Percentiles rank a stretch among this genome's conserved stretches.
These are phyloP conservation scores for Parascotia fuliginaria DNA, from an alignment of 2,888 invertebrate genomes.

Conservation along the genomic window DNA sequence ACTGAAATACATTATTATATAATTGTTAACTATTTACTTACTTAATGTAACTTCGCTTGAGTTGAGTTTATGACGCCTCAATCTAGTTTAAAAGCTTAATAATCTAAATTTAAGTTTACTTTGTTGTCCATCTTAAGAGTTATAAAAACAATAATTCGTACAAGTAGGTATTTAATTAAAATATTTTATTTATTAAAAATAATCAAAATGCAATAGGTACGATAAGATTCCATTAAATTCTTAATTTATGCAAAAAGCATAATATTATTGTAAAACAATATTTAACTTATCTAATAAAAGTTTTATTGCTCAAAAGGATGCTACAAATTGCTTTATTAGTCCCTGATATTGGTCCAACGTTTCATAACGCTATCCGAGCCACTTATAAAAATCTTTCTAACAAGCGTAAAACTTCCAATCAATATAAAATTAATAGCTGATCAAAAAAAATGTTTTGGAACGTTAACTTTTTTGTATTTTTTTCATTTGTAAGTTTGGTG, in stretches of 20 bases:
- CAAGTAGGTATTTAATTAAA: too few relatives aligned
- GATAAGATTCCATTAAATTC: slow-evolving; percentile 1
- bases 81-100: too few relatives aligned
- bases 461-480: slow-evolving; percentile 36
- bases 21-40: too few relatives aligned
- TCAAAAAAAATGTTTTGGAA: slow-evolving; percentile 42
- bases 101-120: too few relatives aligned
- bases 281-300: slow-evolving; percentile 33
- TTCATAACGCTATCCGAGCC: slow-evolving; percentile 33
- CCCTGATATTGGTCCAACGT: slow-evolving; percentile 19
- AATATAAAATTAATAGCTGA: slow-evolving; percentile 48
- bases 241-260: slow-evolving; percentile 24
- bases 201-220: background rate
- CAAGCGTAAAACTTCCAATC: slow-evolving; percentile 45
- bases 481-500: slow-evolving; percentile 61
- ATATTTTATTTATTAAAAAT: too few relatives aligned
- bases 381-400: slow-evolving; percentile 46
- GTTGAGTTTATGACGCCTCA: too few relatives aligned
- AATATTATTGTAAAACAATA: slow-evolving; percentile 27
- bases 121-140: too few relatives aligned
- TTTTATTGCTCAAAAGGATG: slow-evolving; percentile 33
- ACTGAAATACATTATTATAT: too few relatives aligned
- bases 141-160: too few relatives aligned
- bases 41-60: too few relatives aligned
- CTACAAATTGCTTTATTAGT: slow-evolving; percentile 42